phyloP scores from a whole-genome alignment of 1,140 invertebrate species.

The Drosophila nigrodunni region DNA sequence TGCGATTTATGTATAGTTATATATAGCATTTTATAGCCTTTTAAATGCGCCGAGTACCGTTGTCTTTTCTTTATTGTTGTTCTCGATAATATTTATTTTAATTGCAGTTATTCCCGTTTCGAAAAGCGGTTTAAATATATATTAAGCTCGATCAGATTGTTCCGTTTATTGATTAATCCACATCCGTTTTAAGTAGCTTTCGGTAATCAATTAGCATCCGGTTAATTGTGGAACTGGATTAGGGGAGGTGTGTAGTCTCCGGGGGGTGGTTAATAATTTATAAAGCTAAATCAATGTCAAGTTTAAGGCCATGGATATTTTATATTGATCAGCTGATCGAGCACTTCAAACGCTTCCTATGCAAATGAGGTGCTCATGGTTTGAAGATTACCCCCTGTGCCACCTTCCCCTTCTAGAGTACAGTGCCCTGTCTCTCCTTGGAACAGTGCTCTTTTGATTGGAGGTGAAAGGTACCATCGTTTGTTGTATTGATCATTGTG shows the following conservation, averaged over 20 bases:
- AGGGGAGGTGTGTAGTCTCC: neutral
- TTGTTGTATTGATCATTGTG: neutral
- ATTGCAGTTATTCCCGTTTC: slow-evolving; percentile 46
- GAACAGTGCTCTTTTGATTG: slow-evolving; percentile 22
- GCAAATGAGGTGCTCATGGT: slow-evolving; percentile 33
- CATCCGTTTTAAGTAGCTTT: slow-evolving; percentile 33
- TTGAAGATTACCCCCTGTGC: slow-evolving; percentile 1
- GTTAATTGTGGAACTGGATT: neutral
- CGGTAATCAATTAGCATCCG: slow-evolving; percentile 16
- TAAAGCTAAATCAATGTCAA: slow-evolving; percentile 64
- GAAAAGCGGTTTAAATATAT: slow-evolving; percentile 27
- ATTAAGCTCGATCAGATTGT: slow-evolving; percentile 19
- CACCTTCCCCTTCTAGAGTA: neutral
- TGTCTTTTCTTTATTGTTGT: slow-evolving; percentile 16
- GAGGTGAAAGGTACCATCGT: slow-evolving; percentile 67
- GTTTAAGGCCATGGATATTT: slow-evolving; percentile 55
- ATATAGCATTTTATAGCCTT: neutral
- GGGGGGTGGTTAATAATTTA: neutral
- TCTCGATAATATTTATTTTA: slow-evolving; percentile 10
- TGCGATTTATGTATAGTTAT: neutral
- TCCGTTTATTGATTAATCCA: slow-evolving; percentile 45
- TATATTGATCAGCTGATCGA: slow-evolving; percentile 25
- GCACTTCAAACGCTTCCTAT: slow-evolving; percentile 19
- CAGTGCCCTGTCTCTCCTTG: neutral
- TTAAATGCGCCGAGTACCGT: slow-evolving; percentile 24